phyloP scores from a whole-genome alignment of 2,888 invertebrate genomes.

The Empis stercorea region DNA sequence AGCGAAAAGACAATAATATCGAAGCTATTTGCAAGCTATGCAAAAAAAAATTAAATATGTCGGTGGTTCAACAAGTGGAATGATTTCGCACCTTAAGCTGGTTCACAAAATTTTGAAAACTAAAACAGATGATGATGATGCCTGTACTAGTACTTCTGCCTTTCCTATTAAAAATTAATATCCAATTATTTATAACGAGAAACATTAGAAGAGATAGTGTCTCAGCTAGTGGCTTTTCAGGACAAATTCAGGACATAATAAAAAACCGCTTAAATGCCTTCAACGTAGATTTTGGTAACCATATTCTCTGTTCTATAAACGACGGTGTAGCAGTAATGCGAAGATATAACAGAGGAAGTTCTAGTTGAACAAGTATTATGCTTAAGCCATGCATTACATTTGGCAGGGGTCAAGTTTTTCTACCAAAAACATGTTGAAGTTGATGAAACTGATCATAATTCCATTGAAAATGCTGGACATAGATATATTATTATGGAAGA shows the following conservation, averaged over 20 bases:
- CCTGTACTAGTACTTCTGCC: neutral
- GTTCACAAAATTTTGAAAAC: neutral
- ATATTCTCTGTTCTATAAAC: neutral
- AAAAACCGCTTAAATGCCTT: neutral
- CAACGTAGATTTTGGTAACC: neutral
- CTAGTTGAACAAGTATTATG: neutral
- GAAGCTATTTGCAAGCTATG: neutral
- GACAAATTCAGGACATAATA: neutral
- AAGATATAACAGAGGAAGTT: neutral
- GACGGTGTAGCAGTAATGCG: neutral
- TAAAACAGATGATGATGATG: neutral
- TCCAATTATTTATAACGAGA: neutral
- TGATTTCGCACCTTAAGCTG: neutral
- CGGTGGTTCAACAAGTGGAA: neutral
- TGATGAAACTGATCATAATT: neutral
- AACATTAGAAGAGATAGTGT: neutral
- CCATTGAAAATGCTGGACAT: neutral
- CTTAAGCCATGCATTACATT: slow-evolving; percentile 1
- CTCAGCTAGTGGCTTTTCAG: neutral
- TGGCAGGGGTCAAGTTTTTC: neutral
- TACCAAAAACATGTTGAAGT: neutral
- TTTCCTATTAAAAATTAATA: neutral
- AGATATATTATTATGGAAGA: neutral
- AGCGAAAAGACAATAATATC: neutral
- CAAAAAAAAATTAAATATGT: neutral